Conservation (phyloP, 2,888 invertebrate species). For the Synergus laeviventris region DNA sequence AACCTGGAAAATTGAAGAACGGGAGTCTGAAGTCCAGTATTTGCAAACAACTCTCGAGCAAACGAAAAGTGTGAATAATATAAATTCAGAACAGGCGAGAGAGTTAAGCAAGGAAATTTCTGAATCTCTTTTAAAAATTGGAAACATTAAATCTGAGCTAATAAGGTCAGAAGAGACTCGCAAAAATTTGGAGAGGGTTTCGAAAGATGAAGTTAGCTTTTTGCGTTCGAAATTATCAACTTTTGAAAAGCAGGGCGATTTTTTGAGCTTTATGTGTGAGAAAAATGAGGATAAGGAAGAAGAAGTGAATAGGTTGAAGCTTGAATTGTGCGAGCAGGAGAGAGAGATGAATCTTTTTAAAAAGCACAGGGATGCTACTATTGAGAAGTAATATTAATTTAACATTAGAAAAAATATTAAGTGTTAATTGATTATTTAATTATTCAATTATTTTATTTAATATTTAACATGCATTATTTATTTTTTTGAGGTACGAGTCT, state of each 20-base stretch:
- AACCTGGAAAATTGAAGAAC: slow-evolving; percentile 53
- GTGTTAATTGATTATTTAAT: background rate
- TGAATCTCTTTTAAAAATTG: slow-evolving; percentile 55
- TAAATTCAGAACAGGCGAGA: slow-evolving; percentile 57
- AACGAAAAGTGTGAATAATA: slow-evolving; percentile 53
- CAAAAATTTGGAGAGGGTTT: slow-evolving; percentile 57
- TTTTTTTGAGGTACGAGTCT: slow-evolving; percentile 58
- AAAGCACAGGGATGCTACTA: slow-evolving; percentile 60
- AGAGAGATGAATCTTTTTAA: slow-evolving; percentile 61
- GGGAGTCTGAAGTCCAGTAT: slow-evolving; percentile 57
- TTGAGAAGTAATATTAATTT: slow-evolving; percentile 56
- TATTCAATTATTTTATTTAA: background rate
- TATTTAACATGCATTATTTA: background rate
- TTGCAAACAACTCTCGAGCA: slow-evolving; percentile 55
- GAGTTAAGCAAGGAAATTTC: slow-evolving; percentile 58
- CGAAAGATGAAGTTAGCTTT: slow-evolving; percentile 57
- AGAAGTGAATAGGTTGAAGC: slow-evolving; percentile 60
- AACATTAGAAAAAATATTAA: background rate
- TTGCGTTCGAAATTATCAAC: slow-evolving; percentile 55
- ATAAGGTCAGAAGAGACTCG: slow-evolving; percentile 57
- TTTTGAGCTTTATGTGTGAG: slow-evolving; percentile 58
- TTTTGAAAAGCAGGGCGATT: slow-evolving; percentile 59
- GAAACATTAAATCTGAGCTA: slow-evolving; percentile 57
- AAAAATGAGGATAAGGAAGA: slow-evolving; percentile 54
- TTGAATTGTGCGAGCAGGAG: slow-evolving; percentile 59